phyloP scores from a whole-genome alignment of 2,113 vertebrate species.

The Tylochromis polylepis region DNA sequence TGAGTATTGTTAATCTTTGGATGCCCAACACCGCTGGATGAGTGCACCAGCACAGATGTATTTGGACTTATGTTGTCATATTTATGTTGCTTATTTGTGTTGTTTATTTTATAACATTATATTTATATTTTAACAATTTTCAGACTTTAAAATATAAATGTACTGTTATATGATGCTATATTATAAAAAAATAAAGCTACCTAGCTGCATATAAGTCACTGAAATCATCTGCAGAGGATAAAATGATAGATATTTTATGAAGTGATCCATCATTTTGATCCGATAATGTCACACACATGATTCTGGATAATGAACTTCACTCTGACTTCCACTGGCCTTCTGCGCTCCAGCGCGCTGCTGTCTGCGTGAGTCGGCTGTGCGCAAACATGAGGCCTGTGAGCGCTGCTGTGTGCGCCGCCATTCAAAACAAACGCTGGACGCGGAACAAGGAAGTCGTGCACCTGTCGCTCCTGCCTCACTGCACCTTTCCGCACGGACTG shows the following conservation, averaged over 20 bases:
- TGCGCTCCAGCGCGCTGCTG: background rate
- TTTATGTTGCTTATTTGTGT: background rate
- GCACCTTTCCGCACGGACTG: background rate
- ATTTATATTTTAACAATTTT: background rate
- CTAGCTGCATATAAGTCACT: background rate
- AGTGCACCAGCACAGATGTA: background rate
- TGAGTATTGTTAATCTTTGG: background rate
- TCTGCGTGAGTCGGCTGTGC: background rate
- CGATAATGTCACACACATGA: background rate
- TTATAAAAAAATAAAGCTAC: background rate
- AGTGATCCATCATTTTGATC: background rate
- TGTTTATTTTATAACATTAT: background rate
- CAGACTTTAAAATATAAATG: background rate
- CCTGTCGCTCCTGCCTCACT: background rate
- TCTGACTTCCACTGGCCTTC: background rate
- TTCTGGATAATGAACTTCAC: background rate
- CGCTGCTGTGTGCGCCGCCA: background rate
- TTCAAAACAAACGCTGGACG: background rate
- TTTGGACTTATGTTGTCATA: background rate
- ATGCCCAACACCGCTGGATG: background rate
- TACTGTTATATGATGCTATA: background rate
- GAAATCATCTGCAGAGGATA: background rate
- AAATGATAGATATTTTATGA: background rate
- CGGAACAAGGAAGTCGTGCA: constrained; percentile 59
- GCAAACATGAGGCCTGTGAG: background rate